These are phyloP conservation scores for Liposcelis brunnea DNA, from an alignment of 2,888 invertebrate genomes.

Conservation along the genomic window DNA sequence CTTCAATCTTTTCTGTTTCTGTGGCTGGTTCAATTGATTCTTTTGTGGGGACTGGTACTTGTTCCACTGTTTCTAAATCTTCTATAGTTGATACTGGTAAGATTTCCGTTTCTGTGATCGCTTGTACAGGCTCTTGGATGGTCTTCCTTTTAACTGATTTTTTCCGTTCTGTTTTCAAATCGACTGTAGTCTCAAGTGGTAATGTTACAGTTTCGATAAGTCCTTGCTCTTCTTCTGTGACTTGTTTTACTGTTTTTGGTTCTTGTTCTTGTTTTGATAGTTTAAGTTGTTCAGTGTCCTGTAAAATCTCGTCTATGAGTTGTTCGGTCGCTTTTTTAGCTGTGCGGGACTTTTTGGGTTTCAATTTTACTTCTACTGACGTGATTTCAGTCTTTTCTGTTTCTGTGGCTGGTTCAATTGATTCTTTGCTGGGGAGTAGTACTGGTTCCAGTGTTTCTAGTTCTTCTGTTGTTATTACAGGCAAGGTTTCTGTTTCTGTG, in stretches of 20 bases:
- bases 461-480: too few species aligned
- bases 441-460: neutral
- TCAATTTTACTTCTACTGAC: neutral
- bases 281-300: too few species aligned
- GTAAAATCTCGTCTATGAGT: neutral
- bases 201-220: neutral
- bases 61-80: neutral
- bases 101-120: neutral
- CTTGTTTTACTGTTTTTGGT: neutral
- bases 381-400: neutral
- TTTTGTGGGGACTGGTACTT: neutral
- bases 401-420: neutral
- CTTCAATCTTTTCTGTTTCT: too few species aligned
- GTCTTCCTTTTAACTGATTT: neutral
- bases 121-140: neutral
- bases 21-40: too few species aligned
- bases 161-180: neutral
- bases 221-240: neutral
- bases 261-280: neutral
- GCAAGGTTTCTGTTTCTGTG: neutral
- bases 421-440: neutral
- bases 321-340: neutral
- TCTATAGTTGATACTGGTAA: neutral
- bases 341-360: neutral
- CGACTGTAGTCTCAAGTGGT: neutral